A percentile compares a stretch with the other conserved stretches of the same genome.
These are phyloP conservation scores for Andrena haemorrhoa DNA, from an alignment of 2,888 invertebrate species.

Conservation along the genomic window DNA sequence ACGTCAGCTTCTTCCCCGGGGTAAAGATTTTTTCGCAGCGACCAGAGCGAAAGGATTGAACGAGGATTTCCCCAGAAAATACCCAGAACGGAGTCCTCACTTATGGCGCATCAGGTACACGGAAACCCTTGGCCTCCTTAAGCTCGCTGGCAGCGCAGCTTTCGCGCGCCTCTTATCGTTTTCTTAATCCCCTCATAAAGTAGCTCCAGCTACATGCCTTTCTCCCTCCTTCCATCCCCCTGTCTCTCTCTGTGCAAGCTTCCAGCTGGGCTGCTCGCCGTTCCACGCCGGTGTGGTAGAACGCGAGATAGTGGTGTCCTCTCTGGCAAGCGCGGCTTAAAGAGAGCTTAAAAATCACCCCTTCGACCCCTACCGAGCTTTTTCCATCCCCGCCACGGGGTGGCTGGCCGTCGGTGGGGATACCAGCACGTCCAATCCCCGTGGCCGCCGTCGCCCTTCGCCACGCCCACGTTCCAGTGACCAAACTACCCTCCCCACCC, in stretches of 20 bases:
- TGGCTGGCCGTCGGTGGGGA: conserved; percentile 73
- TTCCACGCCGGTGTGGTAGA: conserved; percentile 73
- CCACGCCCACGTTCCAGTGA: conserved; percentile 83
- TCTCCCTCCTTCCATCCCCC: conserved; percentile 41
- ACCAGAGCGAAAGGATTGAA: background rate
- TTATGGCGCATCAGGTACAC: conserved; percentile 57
- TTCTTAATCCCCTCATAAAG: conserved; percentile 81
- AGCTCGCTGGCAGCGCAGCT: conserved; percentile 76
- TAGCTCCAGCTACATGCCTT: conserved; percentile 68
- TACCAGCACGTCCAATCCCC: conserved; percentile 82
- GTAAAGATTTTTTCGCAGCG: background rate
- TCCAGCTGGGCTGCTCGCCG: conserved; percentile 68
- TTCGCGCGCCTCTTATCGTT: conserved; percentile 79
- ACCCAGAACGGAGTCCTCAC: conserved; percentile 50
- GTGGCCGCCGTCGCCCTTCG: conserved; percentile 79
- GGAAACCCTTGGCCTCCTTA: conserved; percentile 68
- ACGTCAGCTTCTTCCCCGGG: background rate
- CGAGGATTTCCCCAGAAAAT: conserved; percentile 33
- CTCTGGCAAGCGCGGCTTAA: conserved; percentile 76
- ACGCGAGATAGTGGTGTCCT: conserved; percentile 79
- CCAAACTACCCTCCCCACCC: conserved; percentile 63
- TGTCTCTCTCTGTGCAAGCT: conserved; percentile 56
- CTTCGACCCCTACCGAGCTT: conserved; percentile 76
- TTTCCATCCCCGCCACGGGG: conserved; percentile 67
- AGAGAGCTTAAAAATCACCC: conserved; percentile 82